phyloP scores from a whole-genome alignment of 2,888 invertebrate species.

The Hypsopygia costalis region DNA sequence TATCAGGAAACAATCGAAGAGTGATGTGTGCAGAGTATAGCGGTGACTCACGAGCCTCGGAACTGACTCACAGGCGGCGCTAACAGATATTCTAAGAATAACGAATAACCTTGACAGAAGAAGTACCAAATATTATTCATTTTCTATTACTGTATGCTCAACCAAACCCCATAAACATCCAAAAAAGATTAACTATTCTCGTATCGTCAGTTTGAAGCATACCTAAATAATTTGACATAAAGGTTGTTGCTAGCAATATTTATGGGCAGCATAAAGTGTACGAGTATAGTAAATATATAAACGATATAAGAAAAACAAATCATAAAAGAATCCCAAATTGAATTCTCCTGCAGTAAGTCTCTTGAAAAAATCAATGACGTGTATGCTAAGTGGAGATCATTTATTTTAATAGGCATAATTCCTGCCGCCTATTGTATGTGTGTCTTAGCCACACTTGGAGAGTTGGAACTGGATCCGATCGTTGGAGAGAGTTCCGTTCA shows the following conservation, averaged over 20 bases:
- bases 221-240: too few relatives aligned
- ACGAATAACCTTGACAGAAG: slow-evolving; percentile 62
- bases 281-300: too few relatives aligned
- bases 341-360: slow-evolving; percentile 14
- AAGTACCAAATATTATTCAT: slow-evolving; percentile 24
- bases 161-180: too few relatives aligned
- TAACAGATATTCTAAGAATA: slow-evolving; percentile 72
- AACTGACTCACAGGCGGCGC: slow-evolving; percentile 61
- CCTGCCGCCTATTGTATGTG: slow-evolving; percentile 41
- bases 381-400: slow-evolving; percentile 36
- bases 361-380: slow-evolving; percentile 41
- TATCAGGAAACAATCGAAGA: slow-evolving; percentile 59
- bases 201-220: too few relatives aligned
- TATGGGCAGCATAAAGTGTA: too few relatives aligned
- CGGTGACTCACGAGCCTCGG: slow-evolving; percentile 49
- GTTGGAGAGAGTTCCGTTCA: slow-evolving; percentile 32
- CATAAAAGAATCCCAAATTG: too few relatives aligned
- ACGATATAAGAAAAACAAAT: too few relatives aligned
- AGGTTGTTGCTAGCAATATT: too few relatives aligned
- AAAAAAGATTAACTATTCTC: too few relatives aligned
- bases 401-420: slow-evolving; percentile 51
- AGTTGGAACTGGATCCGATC: slow-evolving; percentile 32
- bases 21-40: slow-evolving; percentile 39
- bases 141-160: slow-evolving; percentile 1
- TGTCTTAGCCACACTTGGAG: slow-evolving; percentile 42